Base-by-base conservation (phyloP, 2,888 invertebrate species). In the Nephrotoma flavescens region DNA sequence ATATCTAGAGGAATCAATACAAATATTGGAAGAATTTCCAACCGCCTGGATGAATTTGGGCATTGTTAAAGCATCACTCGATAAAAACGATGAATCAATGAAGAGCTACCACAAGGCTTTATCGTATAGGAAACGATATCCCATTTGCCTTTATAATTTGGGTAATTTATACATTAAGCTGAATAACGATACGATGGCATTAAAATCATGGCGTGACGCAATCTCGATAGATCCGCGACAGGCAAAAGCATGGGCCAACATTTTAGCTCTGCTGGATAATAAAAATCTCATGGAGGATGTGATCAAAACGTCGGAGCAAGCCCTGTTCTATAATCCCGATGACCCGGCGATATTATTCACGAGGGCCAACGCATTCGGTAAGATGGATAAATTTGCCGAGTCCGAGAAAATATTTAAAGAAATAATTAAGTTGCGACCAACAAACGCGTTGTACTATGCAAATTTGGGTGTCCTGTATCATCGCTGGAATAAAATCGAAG, bases 11-110 rank as follows among this genome's bases (percentile, higher is more conserved):
- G 93, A 92, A 89, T 97, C 98, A 85, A 92, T 98, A 12, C 90
- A 92, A 88, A 92, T 95, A 1, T 89, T 90, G 87, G 93, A 95
- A 45, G 96, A 96, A 90, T 99, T 98, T 92, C 96, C 98, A 1
- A 96, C 98, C 0, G 99, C 98, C 0, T 99, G 98, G 98, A 99
- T 99, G 98, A 99, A 99, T 92, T 93, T 99, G 86, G 99, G 98
- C 15, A 98, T 99, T 89, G 96, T 98, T 44, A 93, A 97, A 88
- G 95, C 97, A 0, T 94, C 95, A 57, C 92, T 95, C 86, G 94
- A 95, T 88, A 94, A 95, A 87, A 94, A 94, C 88, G 91, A 93
- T 2, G 95, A 96, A 89, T 96, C 98, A 0, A 94, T 96, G 89
- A 90, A 91, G 19, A 96, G 97, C 89, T 99, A 98, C 90, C 92